Conservation (phyloP, 2,888 invertebrate species). For the Synanthedon vespiformis region DNA sequence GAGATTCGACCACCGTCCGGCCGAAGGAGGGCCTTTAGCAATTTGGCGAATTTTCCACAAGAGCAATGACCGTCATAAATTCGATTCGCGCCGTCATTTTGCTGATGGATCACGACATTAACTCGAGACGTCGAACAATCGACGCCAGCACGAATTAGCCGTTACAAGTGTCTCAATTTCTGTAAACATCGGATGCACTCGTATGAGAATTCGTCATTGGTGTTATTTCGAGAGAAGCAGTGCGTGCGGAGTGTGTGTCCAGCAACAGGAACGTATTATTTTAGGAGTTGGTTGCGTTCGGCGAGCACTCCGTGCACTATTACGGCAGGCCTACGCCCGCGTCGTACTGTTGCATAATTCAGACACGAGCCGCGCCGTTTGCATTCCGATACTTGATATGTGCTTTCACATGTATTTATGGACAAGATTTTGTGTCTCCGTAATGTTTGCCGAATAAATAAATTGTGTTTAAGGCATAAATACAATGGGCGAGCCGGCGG, state of each 20-base stretch:
- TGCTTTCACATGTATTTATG: slow-evolving; percentile 71
- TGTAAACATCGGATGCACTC: background rate
- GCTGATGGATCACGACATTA: slow-evolving; percentile 38
- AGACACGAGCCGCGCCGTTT: slow-evolving; percentile 64
- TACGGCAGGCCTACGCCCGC: slow-evolving; percentile 47
- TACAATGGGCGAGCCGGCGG: slow-evolving; percentile 63
- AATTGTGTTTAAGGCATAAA: slow-evolving; percentile 66
- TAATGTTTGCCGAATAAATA: slow-evolving; percentile 70
- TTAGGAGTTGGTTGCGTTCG: slow-evolving; percentile 38
- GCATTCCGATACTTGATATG: slow-evolving; percentile 71
- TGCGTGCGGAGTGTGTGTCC: slow-evolving; percentile 12
- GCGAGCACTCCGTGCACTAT: slow-evolving; percentile 52
- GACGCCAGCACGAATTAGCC: background rate
- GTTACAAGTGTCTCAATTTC: background rate
- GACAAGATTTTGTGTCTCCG: slow-evolving; percentile 70
- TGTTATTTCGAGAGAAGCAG: slow-evolving; percentile 23
- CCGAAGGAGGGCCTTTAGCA: slow-evolving; percentile 17
- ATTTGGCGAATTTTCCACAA: slow-evolving; percentile 37
- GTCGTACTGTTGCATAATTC: slow-evolving; percentile 61
- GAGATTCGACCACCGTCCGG: slow-evolving; percentile 27
- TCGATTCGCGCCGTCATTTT: slow-evolving; percentile 43
- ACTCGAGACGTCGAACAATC: slow-evolving; percentile 4
- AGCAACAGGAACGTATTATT: slow-evolving; percentile 36
- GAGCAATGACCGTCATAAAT: slow-evolving; percentile 40
- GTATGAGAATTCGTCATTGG: slow-evolving; percentile 21